Conservation (phyloP, 2,113 vertebrate species). For the Mugil cephalus region DNA sequence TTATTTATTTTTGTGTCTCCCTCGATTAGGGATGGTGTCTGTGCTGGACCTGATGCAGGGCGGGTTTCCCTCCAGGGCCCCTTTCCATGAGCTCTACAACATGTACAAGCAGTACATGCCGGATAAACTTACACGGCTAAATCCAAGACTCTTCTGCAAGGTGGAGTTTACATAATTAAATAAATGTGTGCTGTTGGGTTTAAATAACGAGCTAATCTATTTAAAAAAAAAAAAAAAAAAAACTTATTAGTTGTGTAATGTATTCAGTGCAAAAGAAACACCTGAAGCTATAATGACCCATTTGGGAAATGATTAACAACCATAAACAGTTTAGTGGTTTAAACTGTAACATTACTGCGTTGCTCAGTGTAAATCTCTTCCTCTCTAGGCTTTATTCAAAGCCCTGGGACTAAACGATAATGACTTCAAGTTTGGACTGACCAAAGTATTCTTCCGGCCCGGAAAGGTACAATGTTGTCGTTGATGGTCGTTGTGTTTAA, state of each 20-base stretch:
- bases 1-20: constrained; percentile 3
- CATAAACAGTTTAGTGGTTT: not conserved
- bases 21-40: constrained; percentile 93
- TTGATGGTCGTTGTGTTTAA: not conserved
- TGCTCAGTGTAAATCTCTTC: constrained; percentile 25
- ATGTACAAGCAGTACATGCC: constrained; percentile 99
- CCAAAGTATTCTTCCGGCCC: constrained; percentile 97
- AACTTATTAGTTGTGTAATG: constrained; percentile 22
- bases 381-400: constrained; percentile 94
- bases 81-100: constrained; percentile 98
- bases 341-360: constrained; percentile 17
- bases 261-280: constrained; percentile 5
- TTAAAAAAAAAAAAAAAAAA: constrained; percentile 28
- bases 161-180: constrained; percentile 73
- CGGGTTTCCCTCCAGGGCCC: constrained; percentile 96
- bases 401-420: constrained; percentile 95
- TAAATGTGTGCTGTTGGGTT: not conserved
- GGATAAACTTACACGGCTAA: constrained; percentile 92
- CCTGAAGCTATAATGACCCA: constrained; percentile 3
- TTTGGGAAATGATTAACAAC: constrained; percentile 30
- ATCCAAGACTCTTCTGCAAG: constrained; percentile 98
- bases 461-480: constrained; percentile 90
- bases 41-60: constrained; percentile 99
- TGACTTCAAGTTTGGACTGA: constrained; percentile 98
- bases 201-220: constrained; percentile 21